Percentiles rank a stretch among this genome's conserved stretches.
Evolutionary conservation across 92 coral and sea anemone species (phyloP).

Genomic region (Muricea muricata): DNA sequence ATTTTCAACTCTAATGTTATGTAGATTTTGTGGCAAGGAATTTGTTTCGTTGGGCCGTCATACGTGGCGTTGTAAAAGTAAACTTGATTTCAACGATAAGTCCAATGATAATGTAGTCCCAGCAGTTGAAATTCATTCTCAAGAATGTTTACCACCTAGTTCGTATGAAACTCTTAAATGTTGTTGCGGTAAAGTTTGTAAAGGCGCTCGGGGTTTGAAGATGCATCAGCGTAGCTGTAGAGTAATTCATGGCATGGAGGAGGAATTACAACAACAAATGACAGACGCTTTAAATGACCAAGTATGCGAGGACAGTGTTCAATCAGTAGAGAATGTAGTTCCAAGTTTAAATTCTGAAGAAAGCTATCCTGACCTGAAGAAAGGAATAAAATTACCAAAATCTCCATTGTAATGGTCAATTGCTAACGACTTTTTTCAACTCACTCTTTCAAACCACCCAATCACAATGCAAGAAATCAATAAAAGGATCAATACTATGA

Average conservation of each 20-base stretch:
- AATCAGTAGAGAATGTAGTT: not conserved
- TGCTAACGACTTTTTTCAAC: conserved; percentile 13
- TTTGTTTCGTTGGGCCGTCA: not conserved
- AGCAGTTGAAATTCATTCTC: not conserved
- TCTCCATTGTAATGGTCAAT: conserved; percentile 5
- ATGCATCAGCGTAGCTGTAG: too few species aligned
- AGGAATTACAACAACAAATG: not conserved
- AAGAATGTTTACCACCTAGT: not conserved
- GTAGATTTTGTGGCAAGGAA: not conserved
- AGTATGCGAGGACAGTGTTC: too few species aligned
- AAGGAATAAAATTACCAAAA: conserved; percentile 7
- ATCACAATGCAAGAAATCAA: conserved; percentile 30
- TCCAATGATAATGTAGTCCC: not conserved
- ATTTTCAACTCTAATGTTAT: not conserved
- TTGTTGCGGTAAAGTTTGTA: not conserved
- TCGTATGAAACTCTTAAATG: not conserved
- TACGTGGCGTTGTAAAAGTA: not conserved
- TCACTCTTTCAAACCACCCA: conserved; percentile 8
- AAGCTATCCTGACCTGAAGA: not conserved
- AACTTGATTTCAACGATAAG: not conserved
- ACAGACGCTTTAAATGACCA: not conserved
- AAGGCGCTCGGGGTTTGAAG: not conserved
- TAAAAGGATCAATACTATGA: conserved; percentile 17
- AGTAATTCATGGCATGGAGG: not conserved
- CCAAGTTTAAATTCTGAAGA: not conserved